Evolutionary conservation across 2,888 invertebrate species (phyloP).

Genomic region (Incurvaria masculella): DNA sequence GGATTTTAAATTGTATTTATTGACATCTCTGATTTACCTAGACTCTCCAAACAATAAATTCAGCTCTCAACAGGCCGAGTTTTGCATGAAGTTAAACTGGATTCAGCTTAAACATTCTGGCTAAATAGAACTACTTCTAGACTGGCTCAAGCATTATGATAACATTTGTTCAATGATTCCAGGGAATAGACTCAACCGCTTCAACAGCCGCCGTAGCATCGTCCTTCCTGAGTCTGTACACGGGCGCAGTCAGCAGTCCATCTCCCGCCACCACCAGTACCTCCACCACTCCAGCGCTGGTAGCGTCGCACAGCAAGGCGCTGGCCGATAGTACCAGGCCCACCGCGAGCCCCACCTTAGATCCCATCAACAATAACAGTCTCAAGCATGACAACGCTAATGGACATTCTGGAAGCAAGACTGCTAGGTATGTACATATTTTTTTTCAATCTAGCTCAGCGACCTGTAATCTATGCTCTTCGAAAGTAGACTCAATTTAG

Average conservation of each 20-base stretch:
- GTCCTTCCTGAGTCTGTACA: constrained; percentile 51
- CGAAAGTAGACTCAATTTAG: no score
- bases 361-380: constrained; percentile 44
- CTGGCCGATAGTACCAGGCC: constrained; percentile 39
- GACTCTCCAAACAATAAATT: no score
- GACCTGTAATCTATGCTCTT: background rate
- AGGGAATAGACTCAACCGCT: constrained; percentile 61
- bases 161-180: no score
- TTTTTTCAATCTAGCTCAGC: constrained; percentile 47
- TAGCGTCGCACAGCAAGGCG: constrained; percentile 36
- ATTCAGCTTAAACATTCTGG: no score
- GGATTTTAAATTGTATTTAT: no score
- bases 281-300: constrained; percentile 24
- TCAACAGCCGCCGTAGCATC: constrained; percentile 47
- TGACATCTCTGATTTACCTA: no score
- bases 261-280: constrained; percentile 30
- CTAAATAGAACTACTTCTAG: no score
- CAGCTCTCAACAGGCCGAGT: no score
- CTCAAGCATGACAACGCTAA: constrained; percentile 49
- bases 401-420: constrained; percentile 48
- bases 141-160: no score
- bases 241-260: constrained; percentile 47
- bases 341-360: constrained; percentile 36
- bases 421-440: constrained; percentile 31
- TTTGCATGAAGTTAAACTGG: no score